Conservation (phyloP, 2,888 invertebrate genomes). For the Sipunculus nudus region DNA sequence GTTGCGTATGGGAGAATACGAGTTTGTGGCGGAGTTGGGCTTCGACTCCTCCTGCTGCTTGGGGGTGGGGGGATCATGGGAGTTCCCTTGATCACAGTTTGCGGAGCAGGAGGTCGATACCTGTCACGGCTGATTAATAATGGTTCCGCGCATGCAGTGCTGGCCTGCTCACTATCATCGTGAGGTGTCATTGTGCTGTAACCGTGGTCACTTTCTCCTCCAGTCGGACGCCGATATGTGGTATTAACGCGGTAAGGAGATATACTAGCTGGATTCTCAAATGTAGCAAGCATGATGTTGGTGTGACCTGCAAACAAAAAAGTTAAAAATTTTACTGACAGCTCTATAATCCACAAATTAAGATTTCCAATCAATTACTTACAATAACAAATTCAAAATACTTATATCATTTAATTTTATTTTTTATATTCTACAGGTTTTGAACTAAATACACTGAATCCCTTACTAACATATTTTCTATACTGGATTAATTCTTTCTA, state of each 20-base stretch:
- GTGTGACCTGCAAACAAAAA: slow-evolving; percentile 55
- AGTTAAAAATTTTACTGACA: not conserved
- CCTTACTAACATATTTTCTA: too few relatives aligned
- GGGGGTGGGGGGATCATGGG: slow-evolving; percentile 58
- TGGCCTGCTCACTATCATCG: slow-evolving; percentile 65
- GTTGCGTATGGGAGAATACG: slow-evolving; percentile 42
- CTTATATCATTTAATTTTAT: too few relatives aligned
- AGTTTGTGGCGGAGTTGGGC: slow-evolving; percentile 60
- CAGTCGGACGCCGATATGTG: slow-evolving; percentile 77
- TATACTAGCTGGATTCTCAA: slow-evolving; percentile 74
- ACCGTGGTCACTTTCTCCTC: slow-evolving; percentile 87
- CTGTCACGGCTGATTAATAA: slow-evolving; percentile 60
- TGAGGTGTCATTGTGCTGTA: slow-evolving; percentile 69
- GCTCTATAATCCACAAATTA: not conserved
- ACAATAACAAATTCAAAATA: too few relatives aligned
- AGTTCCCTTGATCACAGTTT: slow-evolving; percentile 38
- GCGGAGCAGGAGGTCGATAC: slow-evolving; percentile 51
- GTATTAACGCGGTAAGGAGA: slow-evolving; percentile 89
- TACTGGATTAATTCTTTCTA: too few relatives aligned
- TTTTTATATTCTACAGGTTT: too few relatives aligned
- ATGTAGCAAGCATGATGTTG: slow-evolving; percentile 63
- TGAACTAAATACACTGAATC: too few relatives aligned
- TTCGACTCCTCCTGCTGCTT: slow-evolving; percentile 55
- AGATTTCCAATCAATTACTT: not conserved
- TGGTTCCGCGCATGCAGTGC: slow-evolving; percentile 63